These are phyloP conservation scores for Hozukius guyotensis DNA, from an alignment of 2,797 vertebrate genomes.

Conservation along the genomic window DNA sequence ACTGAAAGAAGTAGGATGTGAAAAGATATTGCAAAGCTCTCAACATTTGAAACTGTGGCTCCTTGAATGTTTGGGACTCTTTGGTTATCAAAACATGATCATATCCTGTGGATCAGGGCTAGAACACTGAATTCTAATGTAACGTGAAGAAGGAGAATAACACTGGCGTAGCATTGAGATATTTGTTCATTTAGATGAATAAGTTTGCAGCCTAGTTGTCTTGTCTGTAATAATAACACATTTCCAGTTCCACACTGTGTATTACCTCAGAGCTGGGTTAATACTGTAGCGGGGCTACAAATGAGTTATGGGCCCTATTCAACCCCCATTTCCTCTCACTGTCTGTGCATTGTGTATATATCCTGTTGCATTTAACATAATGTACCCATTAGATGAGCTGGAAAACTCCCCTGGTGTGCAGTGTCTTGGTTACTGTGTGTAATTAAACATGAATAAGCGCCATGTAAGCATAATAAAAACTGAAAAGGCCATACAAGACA, in stretches of 20 bases:
- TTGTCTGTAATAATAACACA: constrained; percentile 8
- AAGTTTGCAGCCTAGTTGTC: not conserved
- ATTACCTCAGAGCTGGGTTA: not conserved
- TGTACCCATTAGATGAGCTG: not conserved
- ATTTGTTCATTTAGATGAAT: not conserved
- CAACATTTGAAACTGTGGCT: not conserved
- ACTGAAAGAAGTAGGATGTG: not conserved
- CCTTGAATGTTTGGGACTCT: not conserved
- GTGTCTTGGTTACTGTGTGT: not conserved
- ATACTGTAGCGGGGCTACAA: not conserved
- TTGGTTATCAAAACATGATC: not conserved
- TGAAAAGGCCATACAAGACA: not conserved
- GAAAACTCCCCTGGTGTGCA: not conserved
- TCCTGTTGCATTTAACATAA: not conserved
- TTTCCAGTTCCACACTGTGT: not conserved
- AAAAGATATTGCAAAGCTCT: not conserved
- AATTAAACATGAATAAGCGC: not conserved
- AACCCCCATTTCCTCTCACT: not conserved
- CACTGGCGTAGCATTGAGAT: fast-evolving
- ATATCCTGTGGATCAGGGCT: not conserved
- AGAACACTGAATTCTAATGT: not conserved
- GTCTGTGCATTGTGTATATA: not conserved
- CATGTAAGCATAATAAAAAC: not conserved
- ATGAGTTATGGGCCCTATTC: not conserved
- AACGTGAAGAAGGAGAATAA: not conserved